Conservation (phyloP, 2,797 vertebrate genomes). For the Melanotaenia maccullochi region DNA sequence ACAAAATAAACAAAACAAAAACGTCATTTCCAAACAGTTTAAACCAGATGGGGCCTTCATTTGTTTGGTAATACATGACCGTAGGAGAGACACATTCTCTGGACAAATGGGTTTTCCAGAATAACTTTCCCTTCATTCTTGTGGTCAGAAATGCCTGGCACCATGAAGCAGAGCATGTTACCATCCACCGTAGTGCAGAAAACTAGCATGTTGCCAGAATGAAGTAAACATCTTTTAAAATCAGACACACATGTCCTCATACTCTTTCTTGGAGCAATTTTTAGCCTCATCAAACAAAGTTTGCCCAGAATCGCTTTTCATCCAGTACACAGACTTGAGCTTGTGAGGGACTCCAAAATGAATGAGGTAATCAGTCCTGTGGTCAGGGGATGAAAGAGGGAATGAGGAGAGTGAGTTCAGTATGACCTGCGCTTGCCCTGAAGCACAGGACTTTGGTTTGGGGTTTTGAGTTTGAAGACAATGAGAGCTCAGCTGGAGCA, state of each 20-base stretch:
- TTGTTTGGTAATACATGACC: not conserved
- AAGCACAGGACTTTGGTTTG: slow-evolving; percentile 42
- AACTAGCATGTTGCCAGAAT: slow-evolving; percentile 42
- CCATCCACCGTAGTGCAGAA: slow-evolving; percentile 35
- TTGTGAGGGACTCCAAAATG: slow-evolving; percentile 33
- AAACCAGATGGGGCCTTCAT: not conserved
- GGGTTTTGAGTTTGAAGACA: slow-evolving; percentile 47
- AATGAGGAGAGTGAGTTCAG: slow-evolving; percentile 61
- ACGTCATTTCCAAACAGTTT: not conserved
- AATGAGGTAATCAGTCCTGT: slow-evolving; percentile 62
- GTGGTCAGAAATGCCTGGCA: slow-evolving; percentile 53
- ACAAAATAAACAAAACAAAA: not conserved
- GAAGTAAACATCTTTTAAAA: slow-evolving; percentile 48
- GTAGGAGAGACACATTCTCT: slow-evolving; percentile 14
- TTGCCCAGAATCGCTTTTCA: slow-evolving; percentile 44
- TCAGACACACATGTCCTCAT: slow-evolving; percentile 21
- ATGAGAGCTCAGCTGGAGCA: slow-evolving; percentile 41
- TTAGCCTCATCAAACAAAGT: slow-evolving; percentile 30
- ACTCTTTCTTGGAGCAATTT: slow-evolving; percentile 17
- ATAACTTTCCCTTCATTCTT: slow-evolving; percentile 56
- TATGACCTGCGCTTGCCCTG: slow-evolving; percentile 54
- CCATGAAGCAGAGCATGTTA: slow-evolving; percentile 43
- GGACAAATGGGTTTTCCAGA: slow-evolving; percentile 36
- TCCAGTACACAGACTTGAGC: slow-evolving; percentile 40
- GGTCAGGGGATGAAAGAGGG: slow-evolving; percentile 47